Evolutionary conservation across 2,797 vertebrate species (phyloP), one percentile per base, ranked within the genome.

Genomic region (Micropoecilia bifurca): DNA sequence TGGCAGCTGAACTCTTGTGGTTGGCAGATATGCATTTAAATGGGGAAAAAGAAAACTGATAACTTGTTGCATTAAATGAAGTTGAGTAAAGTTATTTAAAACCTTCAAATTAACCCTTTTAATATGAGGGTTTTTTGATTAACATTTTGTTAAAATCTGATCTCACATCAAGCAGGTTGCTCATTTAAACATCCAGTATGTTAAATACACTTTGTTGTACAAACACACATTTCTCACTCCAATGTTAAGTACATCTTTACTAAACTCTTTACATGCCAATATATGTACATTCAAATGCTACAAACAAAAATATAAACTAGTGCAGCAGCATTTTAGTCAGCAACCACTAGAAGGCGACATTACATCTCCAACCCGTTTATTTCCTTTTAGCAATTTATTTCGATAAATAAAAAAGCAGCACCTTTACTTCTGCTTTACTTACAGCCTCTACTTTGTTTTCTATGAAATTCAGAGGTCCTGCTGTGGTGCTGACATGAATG

Each of bases 221-320:
- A 25, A 68, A 69, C 12, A 71, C 39, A 69, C 4, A 45, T 45
- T 45, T 25, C 36, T 71, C 22, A 71, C 25, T 45, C 12, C 39
- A 7, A 2, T 20, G 22, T 39, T 81, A 84, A 79, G 89, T 73
- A 80, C 6, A 80, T 80, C 18, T 41, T 71, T 33, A 36, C 22
- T 43, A 10, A 41, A 33, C 43, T 75, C 2, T 1, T 66, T 25
- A 77, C 53, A 72, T 28, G 18, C 28, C 12, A 18, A 71, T 48
- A 72, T 47, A 75, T 68, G 6, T 53, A 77, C 68, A 71, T 71
- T 71, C 46, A 22, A 10, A 72, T 25, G 36, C 16, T 53, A 33
- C 46, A 79, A 53, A 69, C n/a, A 59, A 18, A 39, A 14, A 83
- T 28, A 30, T 5, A n/a, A 43, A 22, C 12, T 2, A 69, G 39